Base-by-base conservation (phyloP, 2,113 vertebrate species). In the Pseudonaja textilis region DNA sequence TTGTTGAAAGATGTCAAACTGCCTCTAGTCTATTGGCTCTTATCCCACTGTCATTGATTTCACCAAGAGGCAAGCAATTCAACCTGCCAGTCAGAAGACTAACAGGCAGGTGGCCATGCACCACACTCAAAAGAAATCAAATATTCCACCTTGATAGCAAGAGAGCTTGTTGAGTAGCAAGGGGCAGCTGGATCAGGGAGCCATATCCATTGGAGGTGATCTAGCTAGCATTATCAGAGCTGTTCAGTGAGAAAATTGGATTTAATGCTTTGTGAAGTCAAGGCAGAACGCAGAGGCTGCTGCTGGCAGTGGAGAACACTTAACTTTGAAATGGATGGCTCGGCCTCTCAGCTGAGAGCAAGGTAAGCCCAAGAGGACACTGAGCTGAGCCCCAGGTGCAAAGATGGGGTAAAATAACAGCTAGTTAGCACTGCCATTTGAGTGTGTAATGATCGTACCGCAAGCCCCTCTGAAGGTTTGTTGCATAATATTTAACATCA, bases 1-100 rank as follows among this genome's bases (percentile, higher is more conserved):
- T 42, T 29, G 14, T 89, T 87, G 87, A 8, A 3, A 54, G 0
- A 26, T 0, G 11, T 1, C 3, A 3, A 56, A 4, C 1, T 50
- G 0, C 64, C 18, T 25, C 26, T 22, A 26, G 14, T 0, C 22
- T 7, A 50, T 64, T 55, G 74, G 34, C 91, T 29, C 3, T 0
- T 69, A 0, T 1, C 5, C 3, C 3, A 45, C 14, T 12, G 52
- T 64, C 74, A 6, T 2, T 90, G 6, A 29, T 10, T 69, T 29
- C 29, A 34, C 39, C 74, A 52, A 85, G 10, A 0, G 22, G 0
- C 0, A 2, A 23, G 20, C 11, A 87, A 1, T 16, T 69, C 42
- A 34, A 0, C 0, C 61, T 18, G 87, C 39, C 11, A 74, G 42
- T 10, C 64, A 93, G 10, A 39, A 20, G 25, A 3, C 87, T 5